Conservation (phyloP, 2,797 vertebrate genomes). For the Pteropus rufus region DNA sequence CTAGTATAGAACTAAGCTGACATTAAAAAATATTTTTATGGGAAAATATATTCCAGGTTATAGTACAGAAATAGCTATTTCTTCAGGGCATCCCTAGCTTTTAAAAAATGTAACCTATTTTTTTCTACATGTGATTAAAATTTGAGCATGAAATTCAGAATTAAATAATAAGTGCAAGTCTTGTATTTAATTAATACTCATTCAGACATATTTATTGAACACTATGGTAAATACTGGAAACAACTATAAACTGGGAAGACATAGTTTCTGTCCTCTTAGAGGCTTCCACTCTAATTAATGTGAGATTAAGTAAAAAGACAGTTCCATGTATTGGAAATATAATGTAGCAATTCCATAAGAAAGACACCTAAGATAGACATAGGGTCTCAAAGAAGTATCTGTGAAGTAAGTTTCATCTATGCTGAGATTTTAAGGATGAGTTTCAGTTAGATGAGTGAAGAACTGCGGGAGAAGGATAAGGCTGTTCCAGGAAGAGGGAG, state of each 20-base stretch:
- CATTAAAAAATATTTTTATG: background rate
- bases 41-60: background rate
- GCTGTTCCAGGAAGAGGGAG: background rate
- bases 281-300: background rate
- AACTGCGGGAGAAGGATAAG: background rate
- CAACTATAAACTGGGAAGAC: background rate
- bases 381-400: background rate
- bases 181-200: background rate
- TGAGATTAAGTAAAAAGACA: background rate
- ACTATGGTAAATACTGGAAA: background rate
- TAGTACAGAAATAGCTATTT: background rate
- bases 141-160: background rate
- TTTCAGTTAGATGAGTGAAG: background rate
- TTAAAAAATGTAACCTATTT: background rate
- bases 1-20: background rate
- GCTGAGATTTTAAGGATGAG: background rate
- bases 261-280: background rate
- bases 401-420: background rate
- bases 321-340: background rate
- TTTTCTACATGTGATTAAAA: background rate
- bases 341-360: background rate
- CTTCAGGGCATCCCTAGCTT: background rate
- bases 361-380: background rate
- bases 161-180: background rate
- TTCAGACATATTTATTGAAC: background rate